These are phyloP conservation scores for Etheostoma nigrum DNA, from an alignment of 2,797 vertebrate genomes.

Conservation along the genomic window DNA sequence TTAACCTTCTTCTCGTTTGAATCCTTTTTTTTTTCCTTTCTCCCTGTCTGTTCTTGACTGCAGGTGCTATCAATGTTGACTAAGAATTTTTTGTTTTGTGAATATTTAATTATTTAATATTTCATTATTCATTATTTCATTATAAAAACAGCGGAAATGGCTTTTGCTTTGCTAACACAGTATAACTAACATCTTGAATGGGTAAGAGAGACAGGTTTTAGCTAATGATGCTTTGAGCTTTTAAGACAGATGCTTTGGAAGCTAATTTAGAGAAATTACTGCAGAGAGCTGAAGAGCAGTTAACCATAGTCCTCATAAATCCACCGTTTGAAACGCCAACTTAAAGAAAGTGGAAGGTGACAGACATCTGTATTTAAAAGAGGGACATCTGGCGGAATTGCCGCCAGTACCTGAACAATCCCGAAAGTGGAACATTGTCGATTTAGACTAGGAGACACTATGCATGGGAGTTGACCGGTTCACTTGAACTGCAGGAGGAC, in stretches of 20 bases:
- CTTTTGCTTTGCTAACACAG: background rate
- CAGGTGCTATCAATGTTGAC: background rate
- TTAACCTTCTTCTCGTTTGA: background rate
- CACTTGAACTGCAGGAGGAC: too few species aligned
- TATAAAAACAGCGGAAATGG: background rate
- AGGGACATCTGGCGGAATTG: too few species aligned
- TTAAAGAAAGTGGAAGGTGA: too few species aligned
- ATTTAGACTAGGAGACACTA: too few species aligned
- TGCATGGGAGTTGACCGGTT: too few species aligned
- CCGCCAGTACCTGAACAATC: too few species aligned
- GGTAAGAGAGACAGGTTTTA: background rate
- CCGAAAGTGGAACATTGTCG: too few species aligned
- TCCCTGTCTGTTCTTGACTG: background rate
- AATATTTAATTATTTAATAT: conserved; percentile 31
- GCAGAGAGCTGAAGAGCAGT: too few species aligned
- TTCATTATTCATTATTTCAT: conserved; percentile 14
- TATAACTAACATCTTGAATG: too few species aligned
- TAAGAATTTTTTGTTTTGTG: conserved; percentile 13
- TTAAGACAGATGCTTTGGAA: background rate
- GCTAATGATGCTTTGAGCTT: background rate
- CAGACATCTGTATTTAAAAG: too few species aligned
- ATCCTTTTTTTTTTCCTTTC: background rate
- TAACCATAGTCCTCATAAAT: too few species aligned
- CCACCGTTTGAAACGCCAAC: too few species aligned
- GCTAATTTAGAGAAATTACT: background rate